Evolutionary conservation across 2,888 invertebrate species (phyloP).

Genomic region (Megaustenia siamemsis): DNA sequence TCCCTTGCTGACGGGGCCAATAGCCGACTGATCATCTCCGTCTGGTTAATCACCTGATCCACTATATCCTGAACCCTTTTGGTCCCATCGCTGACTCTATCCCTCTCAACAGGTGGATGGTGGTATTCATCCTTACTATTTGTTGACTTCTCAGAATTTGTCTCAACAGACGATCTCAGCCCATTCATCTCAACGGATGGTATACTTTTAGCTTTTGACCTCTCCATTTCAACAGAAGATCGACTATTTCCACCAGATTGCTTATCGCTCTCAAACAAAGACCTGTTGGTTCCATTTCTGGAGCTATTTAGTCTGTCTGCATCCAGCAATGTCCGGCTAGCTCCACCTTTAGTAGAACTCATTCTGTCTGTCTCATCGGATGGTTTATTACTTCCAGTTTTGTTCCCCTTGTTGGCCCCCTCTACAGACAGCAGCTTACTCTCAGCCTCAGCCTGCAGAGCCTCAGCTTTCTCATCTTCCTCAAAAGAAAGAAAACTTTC

Average conservation of each 20-base stretch:
- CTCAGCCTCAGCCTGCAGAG: conserved; percentile 23
- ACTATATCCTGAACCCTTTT: conserved; percentile 70
- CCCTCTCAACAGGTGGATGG: neutral
- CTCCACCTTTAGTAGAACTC: neutral
- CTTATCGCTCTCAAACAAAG: neutral
- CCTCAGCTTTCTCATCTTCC: conserved; percentile 55
- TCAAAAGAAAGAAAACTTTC: conserved; percentile 61
- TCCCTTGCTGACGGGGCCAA: conserved; percentile 45
- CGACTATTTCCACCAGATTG: neutral
- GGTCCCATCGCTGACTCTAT: conserved; percentile 39
- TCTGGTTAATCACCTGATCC: conserved; percentile 66
- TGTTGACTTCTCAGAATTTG: too few relatives aligned
- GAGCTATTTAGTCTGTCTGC: neutral
- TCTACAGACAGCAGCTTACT: neutral
- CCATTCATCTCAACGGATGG: neutral
- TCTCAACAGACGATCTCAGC: neutral
- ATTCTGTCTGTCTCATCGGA: neutral
- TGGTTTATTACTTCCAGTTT: neutral
- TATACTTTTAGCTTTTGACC: neutral
- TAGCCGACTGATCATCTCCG: conserved; percentile 61
- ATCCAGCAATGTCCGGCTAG: neutral
- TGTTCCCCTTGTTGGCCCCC: neutral
- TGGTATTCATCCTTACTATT: too few relatives aligned
- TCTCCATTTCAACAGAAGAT: neutral
- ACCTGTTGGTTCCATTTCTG: neutral